Evolutionary conservation across 2,888 invertebrate species (phyloP).

Genomic region (Syritta pipiens): DNA sequence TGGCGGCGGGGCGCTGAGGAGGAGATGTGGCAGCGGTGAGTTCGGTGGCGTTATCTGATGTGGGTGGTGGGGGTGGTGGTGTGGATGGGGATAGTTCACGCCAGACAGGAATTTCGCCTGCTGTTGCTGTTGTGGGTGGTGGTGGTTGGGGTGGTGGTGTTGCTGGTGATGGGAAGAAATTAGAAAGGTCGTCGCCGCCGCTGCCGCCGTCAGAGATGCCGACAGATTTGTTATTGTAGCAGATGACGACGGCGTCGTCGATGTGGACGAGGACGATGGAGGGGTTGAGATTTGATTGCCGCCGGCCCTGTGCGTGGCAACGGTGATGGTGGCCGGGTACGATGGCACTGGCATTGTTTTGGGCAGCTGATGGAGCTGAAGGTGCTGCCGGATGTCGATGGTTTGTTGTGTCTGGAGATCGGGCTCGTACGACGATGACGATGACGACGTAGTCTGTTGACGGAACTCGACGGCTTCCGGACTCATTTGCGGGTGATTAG

Average conservation of each 20-base stretch:
- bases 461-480: slow-evolving; percentile 59
- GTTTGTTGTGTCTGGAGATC: slow-evolving; percentile 71
- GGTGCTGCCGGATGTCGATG: slow-evolving; percentile 69
- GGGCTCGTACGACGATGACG: slow-evolving; percentile 32
- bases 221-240: slow-evolving; percentile 67
- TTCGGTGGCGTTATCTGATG: slow-evolving; percentile 63
- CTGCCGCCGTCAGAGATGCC: slow-evolving; percentile 50
- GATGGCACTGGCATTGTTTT: slow-evolving; percentile 55
- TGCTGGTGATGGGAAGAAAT: slow-evolving; percentile 67
- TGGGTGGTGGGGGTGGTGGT: slow-evolving; percentile 19
- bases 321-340: slow-evolving; percentile 6
- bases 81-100: slow-evolving; percentile 51
- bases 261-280: slow-evolving; percentile 50
- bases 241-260: slow-evolving; percentile 16
- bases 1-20: slow-evolving; percentile 38
- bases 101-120: slow-evolving; percentile 66
- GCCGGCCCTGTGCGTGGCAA: slow-evolving; percentile 43
- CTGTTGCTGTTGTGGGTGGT: slow-evolving; percentile 52
- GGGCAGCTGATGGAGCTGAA: slow-evolving; percentile 54
- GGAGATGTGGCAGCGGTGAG: slow-evolving; percentile 61
- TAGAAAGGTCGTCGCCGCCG: slow-evolving; percentile 71
- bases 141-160: too few relatives aligned
- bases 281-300: slow-evolving; percentile 67
- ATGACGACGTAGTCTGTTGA: too few relatives aligned
- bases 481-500: slow-evolving; percentile 66